These are phyloP conservation scores for Melanophora roralis DNA, from an alignment of 2,888 invertebrate species.

Conservation along the genomic window DNA sequence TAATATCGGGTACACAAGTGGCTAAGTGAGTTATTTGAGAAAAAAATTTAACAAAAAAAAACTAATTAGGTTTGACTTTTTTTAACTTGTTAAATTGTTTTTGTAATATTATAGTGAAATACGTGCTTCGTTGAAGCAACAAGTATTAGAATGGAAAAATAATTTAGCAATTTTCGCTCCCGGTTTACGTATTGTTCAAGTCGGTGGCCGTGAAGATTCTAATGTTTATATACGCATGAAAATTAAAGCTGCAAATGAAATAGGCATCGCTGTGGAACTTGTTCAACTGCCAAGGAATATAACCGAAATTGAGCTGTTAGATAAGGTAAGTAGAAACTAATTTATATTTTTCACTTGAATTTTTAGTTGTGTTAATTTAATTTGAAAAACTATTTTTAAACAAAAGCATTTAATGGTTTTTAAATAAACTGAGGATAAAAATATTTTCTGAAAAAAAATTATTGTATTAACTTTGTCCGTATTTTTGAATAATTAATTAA, in stretches of 20 bases:
- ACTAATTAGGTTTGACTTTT: conserved; percentile 69
- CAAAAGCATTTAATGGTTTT: too few relatives aligned
- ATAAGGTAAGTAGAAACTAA: conserved; percentile 68
- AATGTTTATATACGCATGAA: conserved; percentile 99
- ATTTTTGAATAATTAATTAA: too few relatives aligned
- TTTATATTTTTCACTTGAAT: too few relatives aligned
- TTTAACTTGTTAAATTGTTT: conserved; percentile 41
- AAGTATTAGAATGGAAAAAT: conserved; percentile 81
- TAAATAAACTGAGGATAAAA: too few relatives aligned
- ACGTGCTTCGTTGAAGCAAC: conserved; percentile 81
- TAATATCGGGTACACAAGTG: conserved; percentile 83
- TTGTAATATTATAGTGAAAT: conserved; percentile 81
- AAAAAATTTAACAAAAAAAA: conserved; percentile 74
- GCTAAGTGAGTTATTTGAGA: conserved; percentile 80
- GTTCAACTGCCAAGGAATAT: conserved; percentile 87
- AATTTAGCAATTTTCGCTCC: conserved; percentile 82
- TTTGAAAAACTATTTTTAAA: too few relatives aligned
- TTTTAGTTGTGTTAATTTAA: neutral
- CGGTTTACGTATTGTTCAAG: conserved; percentile 94
- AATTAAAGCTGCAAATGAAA: conserved; percentile 91
- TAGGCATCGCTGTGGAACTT: conserved; percentile 91
- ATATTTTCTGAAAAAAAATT: too few relatives aligned
- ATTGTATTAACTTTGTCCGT: too few relatives aligned
- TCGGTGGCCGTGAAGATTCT: conserved; percentile 97
- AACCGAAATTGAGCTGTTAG: conserved; percentile 83